A percentile compares a stretch with the other conserved stretches of the same genome.
These are phyloP conservation scores for Eupelmus urozonus DNA, from an alignment of 2,888 invertebrate genomes.

Conservation along the genomic window DNA sequence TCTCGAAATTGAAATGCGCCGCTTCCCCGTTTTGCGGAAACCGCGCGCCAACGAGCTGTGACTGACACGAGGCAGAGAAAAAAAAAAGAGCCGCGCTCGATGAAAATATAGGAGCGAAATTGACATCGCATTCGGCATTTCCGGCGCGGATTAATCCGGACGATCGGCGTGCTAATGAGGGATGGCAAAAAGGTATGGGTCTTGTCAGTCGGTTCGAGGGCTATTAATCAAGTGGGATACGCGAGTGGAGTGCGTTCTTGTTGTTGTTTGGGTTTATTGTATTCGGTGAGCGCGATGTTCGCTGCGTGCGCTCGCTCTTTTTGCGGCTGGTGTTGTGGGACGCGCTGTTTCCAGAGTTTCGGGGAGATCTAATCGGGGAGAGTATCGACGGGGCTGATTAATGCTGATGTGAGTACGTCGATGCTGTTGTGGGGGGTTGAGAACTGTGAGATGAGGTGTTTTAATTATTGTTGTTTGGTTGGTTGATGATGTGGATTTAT, in stretches of 20 bases:
- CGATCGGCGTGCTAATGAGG: conserved; percentile 35
- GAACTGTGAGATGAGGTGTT: too few relatives aligned
- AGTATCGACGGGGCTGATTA: too few relatives aligned
- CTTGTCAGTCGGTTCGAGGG: background rate
- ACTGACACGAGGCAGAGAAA: conserved; percentile 47
- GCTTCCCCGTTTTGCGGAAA: conserved; percentile 57
- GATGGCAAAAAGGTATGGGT: conserved; percentile 4
- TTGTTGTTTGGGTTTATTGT: too few relatives aligned
- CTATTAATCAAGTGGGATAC: conserved; percentile 31
- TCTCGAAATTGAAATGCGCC: conserved; percentile 61
- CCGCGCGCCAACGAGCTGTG: conserved; percentile 67
- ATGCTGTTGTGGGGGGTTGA: too few relatives aligned
- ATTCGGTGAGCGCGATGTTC: too few relatives aligned
- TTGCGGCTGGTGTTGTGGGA: too few relatives aligned
- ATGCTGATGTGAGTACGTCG: too few relatives aligned
- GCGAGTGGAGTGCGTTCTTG: background rate
- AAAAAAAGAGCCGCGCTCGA: background rate
- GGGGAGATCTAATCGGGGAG: too few relatives aligned
- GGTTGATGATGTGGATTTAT: too few relatives aligned
- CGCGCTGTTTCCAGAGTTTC: too few relatives aligned
- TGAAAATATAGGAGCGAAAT: background rate
- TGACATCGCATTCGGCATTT: background rate
- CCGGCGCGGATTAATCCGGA: conserved; percentile 28
- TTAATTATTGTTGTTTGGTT: too few relatives aligned
- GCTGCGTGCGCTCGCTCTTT: too few relatives aligned